Conservation (phyloP, 2,113 vertebrate genomes). For the Numida meleagris region DNA sequence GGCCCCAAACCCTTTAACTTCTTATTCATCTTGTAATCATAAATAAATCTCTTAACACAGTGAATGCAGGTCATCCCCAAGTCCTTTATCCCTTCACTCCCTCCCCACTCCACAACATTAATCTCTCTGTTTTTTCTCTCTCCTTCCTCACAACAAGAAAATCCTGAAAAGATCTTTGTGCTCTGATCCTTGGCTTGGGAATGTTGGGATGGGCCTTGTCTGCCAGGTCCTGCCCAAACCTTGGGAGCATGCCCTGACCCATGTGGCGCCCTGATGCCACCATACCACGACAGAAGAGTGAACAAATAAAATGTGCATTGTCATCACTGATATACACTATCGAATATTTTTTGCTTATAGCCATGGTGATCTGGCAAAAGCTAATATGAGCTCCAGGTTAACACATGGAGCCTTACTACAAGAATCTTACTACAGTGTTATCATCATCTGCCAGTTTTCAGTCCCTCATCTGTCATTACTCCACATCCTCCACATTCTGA, state of each 20-base stretch:
- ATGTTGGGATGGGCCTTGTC: neutral
- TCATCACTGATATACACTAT: neutral
- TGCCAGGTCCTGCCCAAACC: accelerated
- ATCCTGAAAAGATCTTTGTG: neutral
- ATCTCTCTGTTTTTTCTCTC: accelerated
- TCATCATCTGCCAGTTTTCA: neutral
- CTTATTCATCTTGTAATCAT: neutral
- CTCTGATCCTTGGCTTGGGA: neutral
- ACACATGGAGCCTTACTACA: neutral
- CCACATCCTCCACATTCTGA: neutral
- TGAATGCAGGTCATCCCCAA: neutral
- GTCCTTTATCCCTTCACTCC: neutral
- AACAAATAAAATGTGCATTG: neutral
- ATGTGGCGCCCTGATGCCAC: neutral
- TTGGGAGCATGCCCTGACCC: neutral
- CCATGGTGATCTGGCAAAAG: neutral
- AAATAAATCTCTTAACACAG: neutral
- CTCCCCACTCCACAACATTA: neutral
- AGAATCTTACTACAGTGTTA: neutral
- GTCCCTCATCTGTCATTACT: neutral
- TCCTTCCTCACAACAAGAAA: neutral
- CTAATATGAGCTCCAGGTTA: neutral
- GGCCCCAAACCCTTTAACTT: neutral
- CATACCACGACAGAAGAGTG: neutral
- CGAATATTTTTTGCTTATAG: neutral